Base-by-base conservation (phyloP, 2,888 invertebrate species). In the Xanthostigma xanthostigma region DNA sequence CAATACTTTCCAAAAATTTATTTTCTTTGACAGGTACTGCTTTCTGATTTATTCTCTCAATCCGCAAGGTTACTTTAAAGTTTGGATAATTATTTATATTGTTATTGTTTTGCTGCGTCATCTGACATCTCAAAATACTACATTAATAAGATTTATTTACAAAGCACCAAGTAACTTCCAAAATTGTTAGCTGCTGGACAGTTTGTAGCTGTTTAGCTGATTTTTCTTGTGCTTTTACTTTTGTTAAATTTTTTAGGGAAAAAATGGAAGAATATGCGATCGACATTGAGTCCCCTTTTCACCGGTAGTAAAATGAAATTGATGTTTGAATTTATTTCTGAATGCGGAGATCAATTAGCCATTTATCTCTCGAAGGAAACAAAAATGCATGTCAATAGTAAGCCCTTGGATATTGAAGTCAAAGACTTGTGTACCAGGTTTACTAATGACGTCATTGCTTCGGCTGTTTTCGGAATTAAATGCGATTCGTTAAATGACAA, bases 1-100 rank as follows among this genome's bases (percentile, higher is more conserved):
- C 59, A 1, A 38, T 62, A 0, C 56, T 60, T 12, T 57, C 53
- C 3, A 53, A 51, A 12, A 59, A 48, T 36, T 46, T 61, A 1
- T 45, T 58, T n/a, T 46, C 53, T 0, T 13, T 61, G 10, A 53
- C 48, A 6, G 63, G 60, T 17, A 51, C n/a, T n/a, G n/a, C n/a
- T n/a, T 27, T 6, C 27, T 27, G 27, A n/a, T 27, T 27, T 27
- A 27, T 27, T 27, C 6, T 27, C 6, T n/a, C n/a, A n/a, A n/a
- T 27, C 6, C 6, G 3, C 27, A 27, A 27, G 27, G 6, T 27
- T 27, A 27, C 6, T 6, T 27, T 3, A 6, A 27, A 27, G 27
- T 27, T 27, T 27, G 27, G 27, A 27, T 6, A 27, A 27, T 27
- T 27, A 27, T 6, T 27, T 27, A n/a, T n/a, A 27, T 27, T 27